Evolutionary conservation across 2,888 invertebrate species (phyloP), one percentile per base, ranked within the genome.

Genomic region (Orthosia cruda): DNA sequence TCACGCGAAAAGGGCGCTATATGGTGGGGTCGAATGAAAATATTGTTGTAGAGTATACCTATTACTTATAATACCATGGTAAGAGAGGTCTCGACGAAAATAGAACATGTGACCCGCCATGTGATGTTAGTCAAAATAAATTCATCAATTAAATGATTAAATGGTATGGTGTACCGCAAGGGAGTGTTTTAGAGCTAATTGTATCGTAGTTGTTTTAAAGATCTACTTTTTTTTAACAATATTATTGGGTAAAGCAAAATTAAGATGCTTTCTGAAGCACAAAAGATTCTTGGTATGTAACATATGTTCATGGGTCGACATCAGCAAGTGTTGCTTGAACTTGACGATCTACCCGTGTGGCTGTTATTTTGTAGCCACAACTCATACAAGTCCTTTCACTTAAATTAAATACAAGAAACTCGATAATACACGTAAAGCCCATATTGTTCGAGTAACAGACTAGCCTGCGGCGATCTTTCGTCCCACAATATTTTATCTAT

Each of bases 1-100:
- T 84, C 20, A n/a, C 54, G 54, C 45, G 71, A 65, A 74, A 71
- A 68, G 66, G 71, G 68, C 45, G 32, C 45, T 20, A 20, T 66
- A 61, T 71, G n/a, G 54, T 72, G 64, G 68, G 68, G 47, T 68
- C 64, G 70, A 68, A 71, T 70, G 67, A 77, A 71, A 86, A 86
- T 77, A 74, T 85, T 81, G 77, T 84, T 16, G 61, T 47, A 47
- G 16, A 26, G 45, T 32, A 13, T 58, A 71, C 18, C 47, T 47
- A 20, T 55, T 32, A 40, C 61, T 50, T 61, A 61, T 67, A 61
- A 77, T 68, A 71, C 26, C 61, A 58, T 45, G 64, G 47, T 32
- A 47, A 64, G 50, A 55, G 68, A 50, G 62, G 57, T 64, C 16
- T 52, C 23, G 47, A 15, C 40, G 3, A 69, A 82, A 80, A 77